These are phyloP conservation scores for Apostichopus leukothele DNA, from an alignment of 53 echinoderm and acorn worm genomes.

Conservation along the genomic window DNA sequence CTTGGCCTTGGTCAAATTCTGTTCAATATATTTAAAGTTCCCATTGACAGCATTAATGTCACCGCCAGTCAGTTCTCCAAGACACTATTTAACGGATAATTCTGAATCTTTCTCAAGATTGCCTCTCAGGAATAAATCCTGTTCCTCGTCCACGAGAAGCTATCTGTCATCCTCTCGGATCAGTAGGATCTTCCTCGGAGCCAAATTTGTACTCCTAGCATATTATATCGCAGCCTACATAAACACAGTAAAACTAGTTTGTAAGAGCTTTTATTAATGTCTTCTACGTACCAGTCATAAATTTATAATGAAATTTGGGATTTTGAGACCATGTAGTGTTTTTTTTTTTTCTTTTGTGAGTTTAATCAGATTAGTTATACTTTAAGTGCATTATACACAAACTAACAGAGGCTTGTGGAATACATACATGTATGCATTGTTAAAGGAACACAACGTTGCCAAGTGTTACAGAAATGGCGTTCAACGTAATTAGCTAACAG, in stretches of 20 bases:
- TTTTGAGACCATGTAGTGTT: background rate
- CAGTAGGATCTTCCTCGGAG: background rate
- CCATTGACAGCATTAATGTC: background rate
- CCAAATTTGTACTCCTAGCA: background rate
- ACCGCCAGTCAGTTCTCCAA: background rate
- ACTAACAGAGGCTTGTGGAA: no score
- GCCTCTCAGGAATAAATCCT: background rate
- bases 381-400: background rate
- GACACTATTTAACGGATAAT: no score
- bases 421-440: no score
- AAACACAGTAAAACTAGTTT: background rate
- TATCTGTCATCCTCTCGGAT: background rate
- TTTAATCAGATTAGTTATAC: background rate
- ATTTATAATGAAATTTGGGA: background rate
- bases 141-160: background rate
- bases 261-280: background rate
- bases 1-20: no score
- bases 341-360: background rate
- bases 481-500: no score
- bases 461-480: no score
- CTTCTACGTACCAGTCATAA: background rate
- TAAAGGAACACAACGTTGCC: no score
- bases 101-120: background rate
- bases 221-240: background rate
- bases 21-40: no score